Evolutionary conservation across 2,797 vertebrate species (phyloP), one percentile per base, ranked within the genome.

Genomic region (Urosaurus nigricauda): DNA sequence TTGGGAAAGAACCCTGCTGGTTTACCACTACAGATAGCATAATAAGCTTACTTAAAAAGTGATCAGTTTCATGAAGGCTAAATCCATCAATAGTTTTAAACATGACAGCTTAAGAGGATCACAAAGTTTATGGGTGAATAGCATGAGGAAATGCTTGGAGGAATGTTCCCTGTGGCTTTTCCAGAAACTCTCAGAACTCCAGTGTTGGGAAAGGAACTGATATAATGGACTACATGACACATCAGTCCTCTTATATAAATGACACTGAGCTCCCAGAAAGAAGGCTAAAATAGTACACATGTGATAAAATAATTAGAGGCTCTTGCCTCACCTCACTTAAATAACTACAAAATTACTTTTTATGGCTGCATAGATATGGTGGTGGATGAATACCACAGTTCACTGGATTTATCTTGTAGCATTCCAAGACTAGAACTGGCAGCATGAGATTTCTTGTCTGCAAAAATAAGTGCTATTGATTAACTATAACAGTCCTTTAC

Each of bases 401-500:
- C 56, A n/a, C n/a, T 78, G 74, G 53, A 74, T 60, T 19, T 6
- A 63, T 47, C 60, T 84, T 88, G 12, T 21, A 70, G 32, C 37
- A 40, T 11, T 78, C 35, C 63, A 84, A 16, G 65, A 63, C 21
- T 73, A n/a, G 77, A 60, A 88, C 16, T 70, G 60, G 37, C 32
- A n/a, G 51, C 12, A 56, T 84, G 74, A 84, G 51, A 70, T 86
- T 70, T 63, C 63, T 13, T 53, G 4, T 3, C 21, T 70, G 40
- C 71, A n/a, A 51, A n/a, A 17, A 65, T 58, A 86, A 70, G 63
- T 37, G 3, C 47, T 79, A 37, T 68, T 85, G 84, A 75, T 85
- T 79, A 87, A 87, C 7, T 79, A 19, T 70, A 79, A 79, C 75
- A 47, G 58, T 85, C 21, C 70, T 85, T 70, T 79, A 79, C 70